A percentile compares a stretch with the other conserved stretches of the same genome.
These are phyloP conservation scores for Hapalemur alaotrensis DNA, from an alignment of 2,797 vertebrate genomes.

Conservation along the genomic window DNA sequence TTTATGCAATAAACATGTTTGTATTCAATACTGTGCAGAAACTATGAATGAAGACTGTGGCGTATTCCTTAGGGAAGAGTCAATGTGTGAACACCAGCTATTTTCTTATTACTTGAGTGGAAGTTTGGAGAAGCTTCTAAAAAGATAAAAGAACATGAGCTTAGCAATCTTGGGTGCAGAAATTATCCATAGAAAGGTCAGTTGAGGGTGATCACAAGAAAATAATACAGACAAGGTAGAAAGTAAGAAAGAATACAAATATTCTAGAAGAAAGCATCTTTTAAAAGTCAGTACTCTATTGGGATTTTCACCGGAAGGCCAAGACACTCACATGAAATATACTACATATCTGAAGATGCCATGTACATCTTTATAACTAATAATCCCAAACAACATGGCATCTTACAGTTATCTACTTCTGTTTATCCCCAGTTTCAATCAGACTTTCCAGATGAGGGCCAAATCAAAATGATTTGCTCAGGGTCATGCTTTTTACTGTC, in stretches of 20 bases:
- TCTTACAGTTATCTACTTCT: not conserved
- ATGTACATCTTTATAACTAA: not conserved
- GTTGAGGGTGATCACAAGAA: not conserved
- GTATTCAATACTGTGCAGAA: not conserved
- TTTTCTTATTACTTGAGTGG: not conserved
- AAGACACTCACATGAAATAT: not conserved
- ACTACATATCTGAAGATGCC: not conserved
- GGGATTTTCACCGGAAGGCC: not conserved
- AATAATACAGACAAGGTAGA: not conserved
- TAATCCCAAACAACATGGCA: not conserved
- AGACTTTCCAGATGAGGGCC: not conserved
- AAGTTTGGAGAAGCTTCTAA: not conserved
- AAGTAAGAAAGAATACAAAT: not conserved
- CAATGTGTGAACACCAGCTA: not conserved
- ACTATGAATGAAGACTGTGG: not conserved
- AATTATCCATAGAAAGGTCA: not conserved
- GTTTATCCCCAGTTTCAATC: not conserved
- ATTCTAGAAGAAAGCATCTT: not conserved
- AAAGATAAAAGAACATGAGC: not conserved
- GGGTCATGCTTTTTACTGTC: not conserved
- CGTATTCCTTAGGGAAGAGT: not conserved
- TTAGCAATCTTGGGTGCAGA: not conserved
- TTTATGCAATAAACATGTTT: not conserved
- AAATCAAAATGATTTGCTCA: not conserved
- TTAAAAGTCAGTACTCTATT: not conserved